A percentile compares a stretch with the other conserved stretches of the same genome.
Conservation (phyloP, 2,888 invertebrate genomes). For the Notocelia uddmanniana region DNA sequence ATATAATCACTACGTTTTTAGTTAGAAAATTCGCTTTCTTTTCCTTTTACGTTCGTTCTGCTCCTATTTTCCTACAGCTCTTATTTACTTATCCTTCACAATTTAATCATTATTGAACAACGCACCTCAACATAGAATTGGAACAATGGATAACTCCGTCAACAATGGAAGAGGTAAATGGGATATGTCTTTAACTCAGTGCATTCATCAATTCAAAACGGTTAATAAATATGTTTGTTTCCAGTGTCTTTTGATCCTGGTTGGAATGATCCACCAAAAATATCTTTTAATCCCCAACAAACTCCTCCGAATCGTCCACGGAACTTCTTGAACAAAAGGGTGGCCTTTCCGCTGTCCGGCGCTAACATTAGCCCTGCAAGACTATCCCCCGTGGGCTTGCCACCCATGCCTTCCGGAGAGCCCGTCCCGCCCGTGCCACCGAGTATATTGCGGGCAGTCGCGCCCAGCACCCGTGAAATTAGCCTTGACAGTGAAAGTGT, state of each 20-base stretch:
- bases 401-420: conserved; percentile 60
- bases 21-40: not conserved
- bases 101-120: not conserved
- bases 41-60: not conserved
- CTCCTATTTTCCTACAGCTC: not conserved
- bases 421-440: conserved; percentile 51
- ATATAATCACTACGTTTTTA: too few relatives aligned
- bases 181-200: not conserved
- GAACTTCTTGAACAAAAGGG: conserved; percentile 82
- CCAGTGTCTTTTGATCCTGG: conserved; percentile 81
- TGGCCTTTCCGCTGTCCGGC: conserved; percentile 80
- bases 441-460: conserved; percentile 45
- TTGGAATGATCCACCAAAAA: conserved; percentile 86
- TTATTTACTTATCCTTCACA: not conserved
- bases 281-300: conserved; percentile 76
- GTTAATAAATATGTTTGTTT: conserved; percentile 47
- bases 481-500: conserved; percentile 65
- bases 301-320: conserved; percentile 74
- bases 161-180: conserved; percentile 32
- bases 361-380: conserved; percentile 51
- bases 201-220: not conserved
- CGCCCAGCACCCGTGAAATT: conserved; percentile 50
- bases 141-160: conserved; percentile 24
- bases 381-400: conserved; percentile 58
- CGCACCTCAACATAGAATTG: not conserved